phyloP scores from a whole-genome alignment of 2,888 invertebrate species.

The Aleiodes alternator region DNA sequence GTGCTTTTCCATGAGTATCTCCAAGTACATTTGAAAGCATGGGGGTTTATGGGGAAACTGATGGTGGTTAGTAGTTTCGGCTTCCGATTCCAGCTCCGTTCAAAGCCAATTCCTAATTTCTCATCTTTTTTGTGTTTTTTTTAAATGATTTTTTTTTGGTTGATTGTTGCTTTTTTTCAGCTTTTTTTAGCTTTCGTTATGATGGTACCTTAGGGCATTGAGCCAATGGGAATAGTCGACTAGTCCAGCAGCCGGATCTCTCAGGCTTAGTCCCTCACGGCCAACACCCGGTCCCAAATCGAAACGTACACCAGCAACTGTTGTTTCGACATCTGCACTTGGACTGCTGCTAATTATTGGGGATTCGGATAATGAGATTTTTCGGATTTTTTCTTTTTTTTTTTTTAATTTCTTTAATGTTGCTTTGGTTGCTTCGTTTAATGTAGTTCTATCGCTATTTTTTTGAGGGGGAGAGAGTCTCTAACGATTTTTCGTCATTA shows the following conservation, averaged over 20 bases:
- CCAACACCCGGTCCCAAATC: conserved; percentile 76
- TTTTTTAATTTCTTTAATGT: conserved; percentile 8
- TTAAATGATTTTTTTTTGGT: conserved; percentile 46
- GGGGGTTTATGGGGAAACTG: conserved; percentile 1
- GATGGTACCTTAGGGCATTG: conserved; percentile 76
- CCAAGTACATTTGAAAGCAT: conserved; percentile 34
- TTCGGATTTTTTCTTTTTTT: no score
- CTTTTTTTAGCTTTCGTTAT: conserved; percentile 45
- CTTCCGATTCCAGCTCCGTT: conserved; percentile 21
- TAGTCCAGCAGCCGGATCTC: conserved; percentile 78
- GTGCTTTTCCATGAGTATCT: conserved; percentile 47
- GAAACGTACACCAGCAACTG: conserved; percentile 74
- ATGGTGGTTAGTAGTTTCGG: conserved; percentile 25
- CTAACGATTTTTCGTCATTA: no score
- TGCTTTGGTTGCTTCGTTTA: neutral
- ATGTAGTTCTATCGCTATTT: conserved; percentile 3
- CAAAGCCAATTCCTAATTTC: conserved; percentile 30
- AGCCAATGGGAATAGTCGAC: conserved; percentile 80
- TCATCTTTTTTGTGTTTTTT: conserved; percentile 14
- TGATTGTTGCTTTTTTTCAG: conserved; percentile 34
- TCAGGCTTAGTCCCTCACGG: conserved; percentile 78
- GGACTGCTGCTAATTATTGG: conserved; percentile 70
- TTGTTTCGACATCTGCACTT: conserved; percentile 74
- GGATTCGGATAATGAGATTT: conserved; percentile 46
- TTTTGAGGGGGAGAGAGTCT: no score